Conservation (phyloP, 2,113 vertebrate species). For the Lepisosteus oculatus region DNA sequence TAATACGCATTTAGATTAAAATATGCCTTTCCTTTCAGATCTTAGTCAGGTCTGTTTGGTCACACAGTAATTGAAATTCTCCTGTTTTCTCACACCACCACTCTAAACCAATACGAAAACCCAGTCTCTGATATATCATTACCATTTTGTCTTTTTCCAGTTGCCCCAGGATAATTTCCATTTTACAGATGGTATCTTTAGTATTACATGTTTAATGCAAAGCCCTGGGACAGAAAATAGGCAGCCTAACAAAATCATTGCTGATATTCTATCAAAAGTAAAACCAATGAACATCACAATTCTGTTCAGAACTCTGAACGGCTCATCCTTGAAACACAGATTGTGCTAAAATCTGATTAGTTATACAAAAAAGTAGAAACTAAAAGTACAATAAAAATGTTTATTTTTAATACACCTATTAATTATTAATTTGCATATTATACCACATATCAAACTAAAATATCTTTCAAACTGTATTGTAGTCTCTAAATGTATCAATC, state of each 20-base stretch:
- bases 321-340: no score
- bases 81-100: background rate
- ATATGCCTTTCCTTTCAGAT: background rate
- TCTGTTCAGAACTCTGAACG: background rate
- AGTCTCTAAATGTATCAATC: no score
- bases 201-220: slow-evolving; percentile 17
- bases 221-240: slow-evolving; percentile 3
- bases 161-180: background rate
- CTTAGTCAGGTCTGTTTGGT: background rate
- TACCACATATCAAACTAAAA: no score
- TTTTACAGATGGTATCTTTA: background rate
- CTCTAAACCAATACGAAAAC: background rate
- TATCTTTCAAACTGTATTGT: no score
- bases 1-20: no score
- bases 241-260: background rate
- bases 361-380: background rate
- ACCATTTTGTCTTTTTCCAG: background rate
- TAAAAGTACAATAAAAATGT: background rate
- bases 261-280: background rate
- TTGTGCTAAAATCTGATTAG: background rate
- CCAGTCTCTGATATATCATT: slow-evolving; percentile 1
- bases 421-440: no score
- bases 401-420: background rate
- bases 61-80: slow-evolving; percentile 8
- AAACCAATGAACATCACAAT: background rate